Conservation (phyloP, 2,888 invertebrate species). For the Diaphora mendica region DNA sequence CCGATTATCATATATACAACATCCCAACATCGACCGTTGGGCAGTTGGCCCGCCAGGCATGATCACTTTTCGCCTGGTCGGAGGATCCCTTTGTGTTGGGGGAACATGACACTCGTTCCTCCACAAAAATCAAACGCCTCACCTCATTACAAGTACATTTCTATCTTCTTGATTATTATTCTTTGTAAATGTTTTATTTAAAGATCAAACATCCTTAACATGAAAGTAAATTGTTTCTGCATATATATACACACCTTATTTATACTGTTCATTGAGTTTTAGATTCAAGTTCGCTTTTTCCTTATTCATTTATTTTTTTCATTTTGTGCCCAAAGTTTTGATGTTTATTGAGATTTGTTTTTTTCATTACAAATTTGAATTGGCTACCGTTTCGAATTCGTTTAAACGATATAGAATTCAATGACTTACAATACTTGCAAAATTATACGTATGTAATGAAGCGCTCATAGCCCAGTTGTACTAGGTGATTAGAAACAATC, state of each 20-base stretch:
- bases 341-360: not conserved
- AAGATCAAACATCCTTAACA: not conserved
- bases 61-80: too few relatives aligned
- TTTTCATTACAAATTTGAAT: not conserved
- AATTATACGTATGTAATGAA: too few relatives aligned
- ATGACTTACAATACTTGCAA: too few relatives aligned
- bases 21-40: too few relatives aligned
- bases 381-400: not conserved
- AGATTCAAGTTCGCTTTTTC: not conserved
- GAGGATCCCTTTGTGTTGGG: too few relatives aligned
- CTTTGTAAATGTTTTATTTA: not conserved
- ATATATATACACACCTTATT: not conserved
- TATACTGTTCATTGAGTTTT: not conserved
- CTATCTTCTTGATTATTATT: not conserved
- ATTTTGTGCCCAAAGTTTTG: not conserved
- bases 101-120: too few relatives aligned
- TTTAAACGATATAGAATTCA: not conserved
- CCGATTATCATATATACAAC: too few relatives aligned
- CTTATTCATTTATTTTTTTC: not conserved
- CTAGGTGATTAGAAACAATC: too few relatives aligned
- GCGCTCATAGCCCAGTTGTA: too few relatives aligned
- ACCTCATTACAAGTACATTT: not conserved
- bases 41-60: too few relatives aligned
- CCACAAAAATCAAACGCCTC: too few relatives aligned
- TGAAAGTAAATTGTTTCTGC: not conserved